Percentiles rank a stretch among this genome's conserved stretches.
phyloP scores from a whole-genome alignment of 2,113 vertebrate genomes.

The Leucopsar rothschildi region DNA sequence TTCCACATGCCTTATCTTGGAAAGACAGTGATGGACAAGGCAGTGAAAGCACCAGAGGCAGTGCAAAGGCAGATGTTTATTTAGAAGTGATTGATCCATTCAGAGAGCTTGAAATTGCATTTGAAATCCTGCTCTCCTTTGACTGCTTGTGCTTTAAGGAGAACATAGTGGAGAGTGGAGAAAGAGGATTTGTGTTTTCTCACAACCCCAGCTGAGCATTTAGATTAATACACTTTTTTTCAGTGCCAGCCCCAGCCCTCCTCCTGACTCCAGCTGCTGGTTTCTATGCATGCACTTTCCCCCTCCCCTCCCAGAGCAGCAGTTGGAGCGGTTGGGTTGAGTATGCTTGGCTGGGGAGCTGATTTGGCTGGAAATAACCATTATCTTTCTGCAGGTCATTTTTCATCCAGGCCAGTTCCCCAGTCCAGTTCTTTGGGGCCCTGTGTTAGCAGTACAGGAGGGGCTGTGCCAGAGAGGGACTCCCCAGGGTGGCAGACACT shows the following conservation, averaged over 20 bases:
- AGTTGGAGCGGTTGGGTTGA: background rate
- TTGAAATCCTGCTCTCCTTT: constrained; percentile 42
- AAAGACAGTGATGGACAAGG: constrained; percentile 61
- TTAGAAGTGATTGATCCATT: constrained; percentile 52
- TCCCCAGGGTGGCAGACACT: background rate
- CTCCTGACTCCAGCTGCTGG: constrained; percentile 7
- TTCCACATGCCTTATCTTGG: constrained; percentile 50
- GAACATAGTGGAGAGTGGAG: background rate
- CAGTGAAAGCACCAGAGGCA: constrained; percentile 49
- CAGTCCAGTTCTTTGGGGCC: rapidly evolving
- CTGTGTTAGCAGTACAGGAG: background rate
- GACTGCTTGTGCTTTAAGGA: constrained; percentile 16
- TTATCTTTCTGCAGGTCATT: background rate
- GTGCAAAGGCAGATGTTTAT: constrained; percentile 53
- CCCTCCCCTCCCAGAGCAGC: background rate
- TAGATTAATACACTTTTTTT: background rate
- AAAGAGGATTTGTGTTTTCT: constrained; percentile 44
- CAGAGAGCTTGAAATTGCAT: constrained; percentile 44
- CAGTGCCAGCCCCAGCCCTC: background rate
- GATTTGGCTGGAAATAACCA: background rate
- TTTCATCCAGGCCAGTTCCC: background rate
- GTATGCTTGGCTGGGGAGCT: background rate
- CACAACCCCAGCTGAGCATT: background rate
- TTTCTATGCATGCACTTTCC: background rate
- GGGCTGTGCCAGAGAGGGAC: background rate